These are phyloP conservation scores for Rhynchonycteris naso DNA, from an alignment of 2,797 vertebrate species.

Conservation along the genomic window DNA sequence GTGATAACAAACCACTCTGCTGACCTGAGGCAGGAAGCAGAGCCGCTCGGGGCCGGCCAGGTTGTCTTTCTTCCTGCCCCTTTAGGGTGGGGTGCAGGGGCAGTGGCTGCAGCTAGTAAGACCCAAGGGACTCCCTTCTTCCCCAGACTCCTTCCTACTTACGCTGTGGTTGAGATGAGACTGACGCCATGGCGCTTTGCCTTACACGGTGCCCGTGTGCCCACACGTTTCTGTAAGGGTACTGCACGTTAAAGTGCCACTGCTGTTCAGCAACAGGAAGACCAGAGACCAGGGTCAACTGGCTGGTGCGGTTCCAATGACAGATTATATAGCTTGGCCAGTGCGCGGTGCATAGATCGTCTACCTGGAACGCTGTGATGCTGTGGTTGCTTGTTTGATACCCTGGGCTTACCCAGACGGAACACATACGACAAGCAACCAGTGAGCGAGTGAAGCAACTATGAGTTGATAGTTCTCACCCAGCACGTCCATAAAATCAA, in stretches of 20 bases:
- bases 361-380: no score
- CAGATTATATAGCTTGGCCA: background rate
- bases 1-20: background rate
- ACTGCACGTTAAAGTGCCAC: background rate
- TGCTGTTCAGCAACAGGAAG: background rate
- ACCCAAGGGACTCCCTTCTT: background rate
- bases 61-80: constrained; percentile 35
- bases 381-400: no score
- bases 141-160: no score
- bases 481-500: no score
- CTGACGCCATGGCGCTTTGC: background rate
- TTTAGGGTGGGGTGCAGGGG: background rate
- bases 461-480: no score
- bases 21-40: constrained; percentile 33
- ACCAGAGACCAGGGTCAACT: background rate
- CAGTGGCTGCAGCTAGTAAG: background rate
- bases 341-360: no score
- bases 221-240: background rate
- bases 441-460: no score
- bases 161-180: background rate
- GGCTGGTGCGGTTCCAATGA: background rate
- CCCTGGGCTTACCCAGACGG: no score
- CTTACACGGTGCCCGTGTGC: background rate
- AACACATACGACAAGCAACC: no score
- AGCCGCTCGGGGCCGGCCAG: background rate